Conservation (phyloP, 2,888 invertebrate species). For the Mesorhabditis belari region DNA sequence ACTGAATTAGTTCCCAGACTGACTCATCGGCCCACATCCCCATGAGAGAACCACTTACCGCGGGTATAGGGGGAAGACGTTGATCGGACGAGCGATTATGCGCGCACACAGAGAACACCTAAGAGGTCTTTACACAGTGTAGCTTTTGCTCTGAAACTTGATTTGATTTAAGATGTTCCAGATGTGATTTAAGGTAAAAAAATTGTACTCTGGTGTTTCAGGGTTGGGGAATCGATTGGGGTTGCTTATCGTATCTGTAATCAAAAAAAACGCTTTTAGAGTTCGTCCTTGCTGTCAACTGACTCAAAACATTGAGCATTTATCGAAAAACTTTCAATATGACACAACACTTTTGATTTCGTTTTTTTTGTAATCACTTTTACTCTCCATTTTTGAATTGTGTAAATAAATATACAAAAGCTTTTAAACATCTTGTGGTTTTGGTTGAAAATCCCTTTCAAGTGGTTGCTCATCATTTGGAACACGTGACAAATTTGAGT, state of each 20-base stretch:
- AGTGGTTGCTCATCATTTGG: slow-evolving; percentile 15
- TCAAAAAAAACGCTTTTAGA: slow-evolving; percentile 20
- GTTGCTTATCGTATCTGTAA: background rate
- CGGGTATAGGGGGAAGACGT: no score
- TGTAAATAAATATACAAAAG: slow-evolving; percentile 1
- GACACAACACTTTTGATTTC: background rate
- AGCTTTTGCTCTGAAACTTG: no score
- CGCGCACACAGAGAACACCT: no score
- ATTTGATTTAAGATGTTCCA: no score
- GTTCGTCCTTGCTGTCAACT: slow-evolving; percentile 48
- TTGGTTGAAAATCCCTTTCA: slow-evolving; percentile 23
- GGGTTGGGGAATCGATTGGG: background rate
- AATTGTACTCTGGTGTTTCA: no score
- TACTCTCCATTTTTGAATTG: slow-evolving; percentile 5
- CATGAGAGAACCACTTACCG: no score
- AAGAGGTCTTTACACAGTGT: no score
- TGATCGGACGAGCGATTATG: no score
- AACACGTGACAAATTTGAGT: slow-evolving; percentile 19
- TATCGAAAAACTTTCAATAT: background rate
- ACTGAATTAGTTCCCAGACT: no score
- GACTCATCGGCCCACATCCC: no score
- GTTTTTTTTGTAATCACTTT: slow-evolving; percentile 1
- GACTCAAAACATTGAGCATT: slow-evolving; percentile 7
- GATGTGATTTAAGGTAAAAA: no score
- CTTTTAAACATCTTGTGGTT: slow-evolving; percentile 27